A percentile compares a stretch with the other conserved stretches of the same genome.
phyloP scores from a whole-genome alignment of 1,140 invertebrate genomes.

The Tyrophagus putrescentiae region DNA sequence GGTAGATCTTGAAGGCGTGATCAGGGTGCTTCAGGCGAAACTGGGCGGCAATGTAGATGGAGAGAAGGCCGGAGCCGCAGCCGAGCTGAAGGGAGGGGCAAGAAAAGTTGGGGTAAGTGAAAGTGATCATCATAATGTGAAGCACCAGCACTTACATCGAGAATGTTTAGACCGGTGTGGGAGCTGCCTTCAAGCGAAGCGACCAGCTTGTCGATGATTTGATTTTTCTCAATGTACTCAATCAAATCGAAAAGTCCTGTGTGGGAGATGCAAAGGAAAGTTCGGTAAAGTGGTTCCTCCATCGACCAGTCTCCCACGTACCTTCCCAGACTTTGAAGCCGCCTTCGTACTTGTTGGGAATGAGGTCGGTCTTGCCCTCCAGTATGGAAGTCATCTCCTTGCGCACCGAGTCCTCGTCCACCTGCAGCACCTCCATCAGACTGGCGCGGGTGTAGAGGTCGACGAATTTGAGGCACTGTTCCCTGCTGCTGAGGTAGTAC shows the following conservation, averaged over 20 bases:
- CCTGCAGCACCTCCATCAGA: constrained; percentile 2
- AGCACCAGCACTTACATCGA: constrained; percentile 18
- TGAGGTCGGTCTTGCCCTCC: constrained; percentile 11
- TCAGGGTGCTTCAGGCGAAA: neutral
- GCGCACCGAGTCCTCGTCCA: neutral
- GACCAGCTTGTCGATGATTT: neutral
- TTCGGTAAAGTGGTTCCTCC: too few species aligned
- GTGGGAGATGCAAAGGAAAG: too few species aligned
- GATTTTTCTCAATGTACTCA: constrained; percentile 1
- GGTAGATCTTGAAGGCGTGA: constrained; percentile 4
- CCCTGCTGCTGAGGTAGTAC: neutral
- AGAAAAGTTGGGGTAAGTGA: neutral
- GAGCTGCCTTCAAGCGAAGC: too few species aligned
- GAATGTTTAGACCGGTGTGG: neutral
- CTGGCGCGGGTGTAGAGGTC: constrained; percentile 3
- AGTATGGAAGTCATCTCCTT: neutral
- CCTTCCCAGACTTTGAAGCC: constrained; percentile 24
- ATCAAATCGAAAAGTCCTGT: constrained; percentile 16
- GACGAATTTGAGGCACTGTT: constrained; percentile 5
- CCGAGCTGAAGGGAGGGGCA: constrained; percentile 12
- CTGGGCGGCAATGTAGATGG: constrained; percentile 1
- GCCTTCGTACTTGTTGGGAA: constrained; percentile 23
- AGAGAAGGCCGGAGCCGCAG: constrained; percentile 21
- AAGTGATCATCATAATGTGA: neutral
- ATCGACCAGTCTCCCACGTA: too few species aligned